These are phyloP conservation scores for Buathra laborator DNA, from an alignment of 2,888 invertebrate genomes.

Conservation along the genomic window DNA sequence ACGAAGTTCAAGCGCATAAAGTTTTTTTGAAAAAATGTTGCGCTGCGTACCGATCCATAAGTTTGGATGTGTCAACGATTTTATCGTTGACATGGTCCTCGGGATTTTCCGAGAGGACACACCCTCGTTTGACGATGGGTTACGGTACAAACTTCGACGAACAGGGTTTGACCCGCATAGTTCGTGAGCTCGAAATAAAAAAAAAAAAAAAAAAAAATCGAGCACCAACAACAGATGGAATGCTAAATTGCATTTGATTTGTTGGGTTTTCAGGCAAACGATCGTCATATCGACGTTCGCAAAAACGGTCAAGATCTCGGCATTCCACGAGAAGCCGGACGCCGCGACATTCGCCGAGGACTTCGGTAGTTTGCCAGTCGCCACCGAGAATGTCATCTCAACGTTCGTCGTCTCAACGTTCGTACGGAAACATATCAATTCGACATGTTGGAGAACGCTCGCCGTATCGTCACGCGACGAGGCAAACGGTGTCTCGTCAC, in stretches of 20 bases:
- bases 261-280: constrained; percentile 18
- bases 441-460: constrained; percentile 4
- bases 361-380: no score
- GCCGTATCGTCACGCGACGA: constrained; percentile 1
- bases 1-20: constrained; percentile 26
- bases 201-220: neutral
- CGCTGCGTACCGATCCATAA: constrained; percentile 31
- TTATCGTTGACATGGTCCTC: constrained; percentile 27
- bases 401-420: constrained; percentile 28
- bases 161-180: constrained; percentile 29
- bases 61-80: constrained; percentile 37
- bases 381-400: no score
- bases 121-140: constrained; percentile 41
- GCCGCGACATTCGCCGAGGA: neutral
- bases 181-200: constrained; percentile 23
- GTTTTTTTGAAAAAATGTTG: constrained; percentile 22
- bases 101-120: constrained; percentile 12
- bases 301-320: constrained; percentile 3
- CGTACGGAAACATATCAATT: neutral
- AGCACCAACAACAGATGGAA: neutral
- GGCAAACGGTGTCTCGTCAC: constrained; percentile 8
- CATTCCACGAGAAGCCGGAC: constrained; percentile 10
- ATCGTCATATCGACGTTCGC: constrained; percentile 8
- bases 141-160: constrained; percentile 30
- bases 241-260: constrained; percentile 33